phyloP scores from a whole-genome alignment of 2,113 vertebrate species.

The Myiopsitta monachus region DNA sequence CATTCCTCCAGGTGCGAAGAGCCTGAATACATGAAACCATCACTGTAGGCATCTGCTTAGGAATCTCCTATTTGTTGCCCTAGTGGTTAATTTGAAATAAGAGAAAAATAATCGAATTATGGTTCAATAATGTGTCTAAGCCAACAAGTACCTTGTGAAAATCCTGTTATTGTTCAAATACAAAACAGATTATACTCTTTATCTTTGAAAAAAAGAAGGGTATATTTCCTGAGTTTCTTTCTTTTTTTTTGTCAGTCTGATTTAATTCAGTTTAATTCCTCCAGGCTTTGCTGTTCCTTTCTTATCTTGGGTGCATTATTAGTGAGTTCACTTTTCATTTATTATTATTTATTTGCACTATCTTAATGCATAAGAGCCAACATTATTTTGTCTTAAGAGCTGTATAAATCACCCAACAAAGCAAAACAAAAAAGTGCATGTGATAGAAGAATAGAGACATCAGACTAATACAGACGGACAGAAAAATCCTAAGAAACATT shows the following conservation, averaged over 20 bases:
- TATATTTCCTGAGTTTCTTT: not conserved
- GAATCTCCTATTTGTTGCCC: not conserved
- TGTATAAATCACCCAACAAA: not conserved
- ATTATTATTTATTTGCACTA: not conserved
- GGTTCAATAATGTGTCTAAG: not conserved
- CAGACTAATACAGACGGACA: not conserved
- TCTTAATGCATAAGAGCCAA: not conserved
- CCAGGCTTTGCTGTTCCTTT: not conserved
- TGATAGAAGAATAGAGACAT: not conserved
- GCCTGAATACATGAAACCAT: not conserved
- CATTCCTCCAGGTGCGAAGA: not conserved
- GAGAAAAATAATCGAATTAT: not conserved
- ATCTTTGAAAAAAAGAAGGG: not conserved
- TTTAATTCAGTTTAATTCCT: conserved; percentile 7
- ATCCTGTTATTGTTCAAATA: not conserved
- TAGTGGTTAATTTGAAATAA: not conserved
- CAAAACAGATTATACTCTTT: not conserved
- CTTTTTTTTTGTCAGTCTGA: not conserved
- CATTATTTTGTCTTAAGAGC: not conserved
- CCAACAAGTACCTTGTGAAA: not conserved
- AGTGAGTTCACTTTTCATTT: not conserved
- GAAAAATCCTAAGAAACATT: not conserved
- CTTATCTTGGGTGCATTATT: not conserved
- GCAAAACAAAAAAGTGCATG: not conserved
- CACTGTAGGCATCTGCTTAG: not conserved